Percentiles rank a stretch among this genome's conserved stretches.
Conservation (phyloP, 2,797 vertebrate genomes). For the Pygocentrus nattereri region DNA sequence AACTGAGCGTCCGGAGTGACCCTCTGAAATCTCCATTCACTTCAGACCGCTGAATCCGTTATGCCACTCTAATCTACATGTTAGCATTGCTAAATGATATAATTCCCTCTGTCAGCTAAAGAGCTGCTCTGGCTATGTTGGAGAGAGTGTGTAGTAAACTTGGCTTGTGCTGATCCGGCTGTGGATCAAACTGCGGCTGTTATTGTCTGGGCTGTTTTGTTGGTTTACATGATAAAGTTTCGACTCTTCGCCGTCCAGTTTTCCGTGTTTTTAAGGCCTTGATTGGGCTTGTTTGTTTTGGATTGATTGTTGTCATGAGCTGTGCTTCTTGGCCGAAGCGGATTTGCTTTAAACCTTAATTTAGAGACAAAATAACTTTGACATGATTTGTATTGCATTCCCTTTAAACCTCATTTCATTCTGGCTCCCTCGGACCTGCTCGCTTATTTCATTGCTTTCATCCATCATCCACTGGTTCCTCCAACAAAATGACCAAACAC, state of each 20-base stretch:
- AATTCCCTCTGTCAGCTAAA: constrained; percentile 9
- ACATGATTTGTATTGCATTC: neutral
- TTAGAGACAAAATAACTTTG: neutral
- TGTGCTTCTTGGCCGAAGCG: neutral
- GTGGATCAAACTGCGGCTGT: constrained; percentile 16
- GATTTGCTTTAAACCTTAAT: neutral
- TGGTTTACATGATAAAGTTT: neutral
- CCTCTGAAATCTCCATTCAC: too few species aligned
- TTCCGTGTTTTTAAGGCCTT: neutral
- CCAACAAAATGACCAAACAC: too few species aligned
- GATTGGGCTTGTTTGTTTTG: neutral
- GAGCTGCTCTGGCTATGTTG: constrained; percentile 11
- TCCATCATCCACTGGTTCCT: too few species aligned
- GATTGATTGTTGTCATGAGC: neutral
- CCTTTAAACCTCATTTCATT: too few species aligned
- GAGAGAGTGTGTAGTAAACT: constrained; percentile 4
- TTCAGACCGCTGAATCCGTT: too few species aligned
- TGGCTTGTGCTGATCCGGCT: constrained; percentile 5
- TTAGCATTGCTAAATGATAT: constrained; percentile 10
- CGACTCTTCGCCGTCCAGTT: neutral
- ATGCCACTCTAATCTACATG: too few species aligned
- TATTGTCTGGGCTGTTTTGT: neutral
- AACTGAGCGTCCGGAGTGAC: too few species aligned
- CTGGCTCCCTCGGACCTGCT: too few species aligned
- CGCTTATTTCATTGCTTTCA: too few species aligned